Base-by-base conservation (phyloP, 2,113 vertebrate species). In the Hyperopisus bebe region DNA sequence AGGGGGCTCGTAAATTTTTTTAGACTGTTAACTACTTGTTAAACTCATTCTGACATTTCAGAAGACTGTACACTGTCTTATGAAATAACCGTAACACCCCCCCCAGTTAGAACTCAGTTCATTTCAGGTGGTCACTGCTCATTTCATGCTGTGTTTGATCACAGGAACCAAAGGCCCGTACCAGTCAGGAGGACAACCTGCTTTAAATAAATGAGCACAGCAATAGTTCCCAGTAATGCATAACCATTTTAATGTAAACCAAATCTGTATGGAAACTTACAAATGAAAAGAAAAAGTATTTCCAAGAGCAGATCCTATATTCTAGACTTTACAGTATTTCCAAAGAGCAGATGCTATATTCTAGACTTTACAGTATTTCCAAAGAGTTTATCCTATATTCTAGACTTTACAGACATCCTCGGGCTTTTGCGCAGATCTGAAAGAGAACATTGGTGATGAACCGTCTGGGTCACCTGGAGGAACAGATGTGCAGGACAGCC, bases 401-500 rank as follows among this genome's bases (percentile, higher is more conserved):
- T 24, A 39, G 17, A 88, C 39, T 62, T 62, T 55, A 86, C 27
- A 44, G 86, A 27, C 35, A 88, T 88, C 17, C 39, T 55, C n/a
- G 55, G 31, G 19, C 55, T 44, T 44, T 58, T 66, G 53, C 39
- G 9, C 39, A 66, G 17, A 88, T 35, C 24, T 44, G 87, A 62
- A 88, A 88, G 35, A 44, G 31, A 24, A 46, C 31, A n/a, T 13
- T 66, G 24, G 27, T 35, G 47, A 5, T 31, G 80, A 84, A 62
- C 53, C 50, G n/a, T 83, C 17, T 82, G 35, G 19, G 35, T 21
- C 86, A 47, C 48, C 47, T 55, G 50, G 66, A 47, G 48, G 53
- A 86, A 90, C 90, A 90, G 90, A 91, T 90, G 89, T 55, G 74
- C 55, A 70, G 5, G 88, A 88, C 90, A 90, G 90, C 77, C 87